Evolutionary conservation across 2,113 vertebrate genomes (phyloP), one percentile per base, ranked within the genome.

Genomic region (Entomyzon cyanotis): DNA sequence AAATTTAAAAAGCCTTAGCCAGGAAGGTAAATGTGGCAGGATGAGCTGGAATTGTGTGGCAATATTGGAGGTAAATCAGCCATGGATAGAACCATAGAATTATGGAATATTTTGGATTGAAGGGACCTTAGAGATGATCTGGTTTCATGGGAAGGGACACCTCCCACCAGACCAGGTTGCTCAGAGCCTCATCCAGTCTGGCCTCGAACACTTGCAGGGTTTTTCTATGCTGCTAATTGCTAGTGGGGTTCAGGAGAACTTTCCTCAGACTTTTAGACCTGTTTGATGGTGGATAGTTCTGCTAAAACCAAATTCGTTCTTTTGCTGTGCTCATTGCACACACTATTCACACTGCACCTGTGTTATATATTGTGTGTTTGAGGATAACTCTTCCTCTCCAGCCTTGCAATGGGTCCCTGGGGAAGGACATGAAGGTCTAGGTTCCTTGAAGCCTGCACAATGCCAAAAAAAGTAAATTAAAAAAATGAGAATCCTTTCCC

Each of bases 51-150:
- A 53, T 39, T 42, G 9, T 59, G 30, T 52, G 18, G 13, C 1
- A 10, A 8, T 39, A 18, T 3, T 56, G 8, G 27, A 80, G 35
- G 35, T 27, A 59, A 69, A 70, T 17, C 12, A 55, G 4, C 10
- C 14, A 4, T 13, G 12, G 30, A 69, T 1, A 16, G 10, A 55
- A 16, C 8, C 13, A 53, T 1, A 25, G n/a, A 60, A 68, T n/a
- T 31, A 27, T 2, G 6, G 47, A 55, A 31, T 11, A 21, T 16
- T 60, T 53, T 89, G 14, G 13, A 15, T 23, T 27, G 55, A 69
- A 53, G 13, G 6, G 11, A 22, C 2, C 7, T 62, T 13, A n/a
- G 5, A 35, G 58, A 30, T 30, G 0, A 6, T 19, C 9, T 11
- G 3, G 5, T 53, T 67, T 6, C 39, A 27, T 22, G n/a, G 28